Evolutionary conservation across 2,888 invertebrate genomes (phyloP).

Genomic region (Ligdia adustata): DNA sequence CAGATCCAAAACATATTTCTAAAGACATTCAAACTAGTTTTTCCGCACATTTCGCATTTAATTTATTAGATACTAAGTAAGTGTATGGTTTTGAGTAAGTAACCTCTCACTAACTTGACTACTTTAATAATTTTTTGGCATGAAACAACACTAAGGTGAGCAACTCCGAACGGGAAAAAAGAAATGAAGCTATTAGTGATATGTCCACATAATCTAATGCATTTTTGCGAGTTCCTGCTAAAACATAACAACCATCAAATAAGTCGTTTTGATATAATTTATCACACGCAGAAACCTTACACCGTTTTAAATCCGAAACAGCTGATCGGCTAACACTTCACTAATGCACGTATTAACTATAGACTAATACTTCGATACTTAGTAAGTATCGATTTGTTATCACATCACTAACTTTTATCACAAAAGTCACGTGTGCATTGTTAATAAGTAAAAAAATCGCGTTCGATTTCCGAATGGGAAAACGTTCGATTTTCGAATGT

Average conservation of each 20-base stretch:
- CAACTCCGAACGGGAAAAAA: too few species aligned
- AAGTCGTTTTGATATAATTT: constrained; percentile 4
- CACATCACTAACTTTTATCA: constrained; percentile 57
- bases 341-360: background rate
- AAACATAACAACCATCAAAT: background rate
- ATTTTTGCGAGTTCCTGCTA: background rate
- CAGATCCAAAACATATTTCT: background rate
- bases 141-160: too few species aligned
- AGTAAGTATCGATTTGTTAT: background rate
- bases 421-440: constrained; percentile 66
- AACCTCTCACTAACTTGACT: too few species aligned
- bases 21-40: background rate
- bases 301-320: constrained; percentile 46
- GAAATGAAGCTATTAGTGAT: too few species aligned
- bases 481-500: constrained; percentile 47
- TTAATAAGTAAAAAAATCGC: constrained; percentile 37
- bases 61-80: too few species aligned
- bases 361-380: background rate
- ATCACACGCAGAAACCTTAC: constrained; percentile 55
- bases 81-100: too few species aligned
- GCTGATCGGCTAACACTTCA: constrained; percentile 55
- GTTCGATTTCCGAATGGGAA: constrained; percentile 20
- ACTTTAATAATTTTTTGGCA: too few species aligned
- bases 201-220: too few species aligned
- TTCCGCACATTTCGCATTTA: too few species aligned